Evolutionary conservation across 2,888 invertebrate species (phyloP), one percentile per base, ranked within the genome.

Genomic region (Agrochola lota): DNA sequence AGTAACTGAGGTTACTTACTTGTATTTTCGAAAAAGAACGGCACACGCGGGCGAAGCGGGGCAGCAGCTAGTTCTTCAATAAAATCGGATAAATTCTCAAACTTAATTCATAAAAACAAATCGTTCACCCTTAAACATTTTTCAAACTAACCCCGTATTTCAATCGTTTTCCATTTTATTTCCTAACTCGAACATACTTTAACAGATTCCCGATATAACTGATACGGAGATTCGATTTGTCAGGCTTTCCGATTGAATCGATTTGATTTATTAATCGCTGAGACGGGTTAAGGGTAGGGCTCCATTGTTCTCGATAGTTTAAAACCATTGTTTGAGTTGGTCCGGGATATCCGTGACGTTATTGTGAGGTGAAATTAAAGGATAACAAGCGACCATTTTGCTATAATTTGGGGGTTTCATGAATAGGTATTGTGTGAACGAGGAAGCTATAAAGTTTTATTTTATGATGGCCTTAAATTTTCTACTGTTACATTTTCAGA

Each of bases 221-320:
- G 74, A 80, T 85, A 71, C 77, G 69, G 59, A 67, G 71, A 82
- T 80, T 57, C 78, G 79, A 85, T 88, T 88, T 85, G 84, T 85
- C 76, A 74, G 74, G 72, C 84, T 82, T 72, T 70, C 76, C 78
- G 78, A 86, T 82, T 81, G 74, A 82, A 85, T 83, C 83, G 79
- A 85, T 85, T 85, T 87, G 79, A 88, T 88, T 85, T 87, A 87
- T 88, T 85, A 86, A 86, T 85, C 78, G 74, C 59, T 74, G 60
- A 75, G 78, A 75, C 52, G 71, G 85, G 71, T 74, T 67, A 70
- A 67, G 71, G 70, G 73, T 43, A n/a, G 69, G 59, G 68, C n/a
- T 12, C 62, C 64, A 77, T 83, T 84, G 78, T 87, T 85, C 72
- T 64, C 59, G 43, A 83, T 86, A 84, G 84, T 84, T 80, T 76